Evolutionary conservation across 2,113 vertebrate species (phyloP).

Genomic region (Oreochromis spilurus): DNA sequence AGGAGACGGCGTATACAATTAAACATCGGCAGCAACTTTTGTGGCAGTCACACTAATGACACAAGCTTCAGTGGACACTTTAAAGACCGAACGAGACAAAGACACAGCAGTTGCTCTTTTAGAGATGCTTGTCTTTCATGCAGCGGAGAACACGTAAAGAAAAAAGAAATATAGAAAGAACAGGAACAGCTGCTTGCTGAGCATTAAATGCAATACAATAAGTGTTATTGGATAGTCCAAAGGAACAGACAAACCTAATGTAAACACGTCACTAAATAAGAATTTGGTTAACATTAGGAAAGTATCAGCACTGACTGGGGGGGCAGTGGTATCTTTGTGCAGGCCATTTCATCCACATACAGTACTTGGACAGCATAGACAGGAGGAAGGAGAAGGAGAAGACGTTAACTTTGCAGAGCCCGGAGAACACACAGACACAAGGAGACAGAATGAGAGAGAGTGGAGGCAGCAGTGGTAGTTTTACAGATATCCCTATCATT

Average conservation of each 20-base stretch:
- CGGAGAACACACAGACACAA: neutral
- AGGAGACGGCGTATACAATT: neutral
- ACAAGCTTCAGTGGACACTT: neutral
- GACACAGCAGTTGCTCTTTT: constrained; percentile 8
- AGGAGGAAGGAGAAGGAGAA: neutral
- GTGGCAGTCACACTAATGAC: neutral
- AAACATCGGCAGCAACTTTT: neutral
- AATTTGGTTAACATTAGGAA: neutral
- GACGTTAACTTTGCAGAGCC: neutral
- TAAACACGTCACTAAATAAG: neutral
- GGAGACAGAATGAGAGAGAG: constrained; percentile 6
- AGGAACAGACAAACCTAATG: neutral
- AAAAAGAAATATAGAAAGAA: neutral
- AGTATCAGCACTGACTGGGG: neutral
- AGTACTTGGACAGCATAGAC: neutral
- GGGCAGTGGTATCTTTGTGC: constrained; percentile 24
- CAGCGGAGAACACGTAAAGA: neutral
- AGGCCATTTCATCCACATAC: neutral
- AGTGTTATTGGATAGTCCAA: neutral
- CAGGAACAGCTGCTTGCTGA: neutral
- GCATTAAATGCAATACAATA: neutral
- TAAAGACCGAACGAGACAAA: neutral
- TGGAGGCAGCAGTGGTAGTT: constrained; percentile 19
- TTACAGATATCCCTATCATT: constrained; percentile 53
- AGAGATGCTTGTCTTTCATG: neutral